These are phyloP conservation scores for Apteryx owenii DNA, from an alignment of 2,113 vertebrate species.

Conservation along the genomic window DNA sequence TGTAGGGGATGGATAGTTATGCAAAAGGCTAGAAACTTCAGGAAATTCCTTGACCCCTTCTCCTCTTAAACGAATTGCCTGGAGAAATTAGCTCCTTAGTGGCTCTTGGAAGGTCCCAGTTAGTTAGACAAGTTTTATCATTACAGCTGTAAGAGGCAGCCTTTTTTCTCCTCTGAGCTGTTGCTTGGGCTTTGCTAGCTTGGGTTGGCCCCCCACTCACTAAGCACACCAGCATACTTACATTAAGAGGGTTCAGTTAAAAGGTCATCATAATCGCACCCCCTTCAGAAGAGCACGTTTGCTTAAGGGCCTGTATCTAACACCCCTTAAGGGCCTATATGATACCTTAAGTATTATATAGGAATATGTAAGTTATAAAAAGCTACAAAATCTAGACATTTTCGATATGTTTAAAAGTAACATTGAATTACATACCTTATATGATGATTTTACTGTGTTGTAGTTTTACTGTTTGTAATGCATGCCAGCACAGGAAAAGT, in stretches of 20 bases:
- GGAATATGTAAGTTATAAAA: background rate
- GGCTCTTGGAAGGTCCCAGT: background rate
- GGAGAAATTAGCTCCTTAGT: background rate
- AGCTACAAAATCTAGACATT: background rate
- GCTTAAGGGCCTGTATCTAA: background rate
- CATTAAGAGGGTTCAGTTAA: background rate
- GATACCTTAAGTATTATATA: background rate
- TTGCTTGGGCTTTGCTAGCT: background rate
- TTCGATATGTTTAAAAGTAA: background rate
- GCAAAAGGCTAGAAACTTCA: background rate
- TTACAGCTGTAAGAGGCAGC: background rate
- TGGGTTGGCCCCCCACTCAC: background rate
- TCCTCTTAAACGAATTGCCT: background rate
- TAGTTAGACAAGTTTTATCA: background rate
- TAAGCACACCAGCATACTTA: background rate
- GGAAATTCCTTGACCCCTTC: background rate
- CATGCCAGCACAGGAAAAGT: background rate
- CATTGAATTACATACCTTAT: background rate
- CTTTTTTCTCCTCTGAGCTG: background rate
- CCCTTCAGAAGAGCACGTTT: background rate
- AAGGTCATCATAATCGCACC: background rate
- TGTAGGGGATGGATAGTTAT: background rate
- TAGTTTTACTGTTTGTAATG: background rate
- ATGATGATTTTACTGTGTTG: background rate
- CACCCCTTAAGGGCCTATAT: background rate